These are phyloP conservation scores for Meganola albula DNA, from an alignment of 2,888 invertebrate species.

Conservation along the genomic window DNA sequence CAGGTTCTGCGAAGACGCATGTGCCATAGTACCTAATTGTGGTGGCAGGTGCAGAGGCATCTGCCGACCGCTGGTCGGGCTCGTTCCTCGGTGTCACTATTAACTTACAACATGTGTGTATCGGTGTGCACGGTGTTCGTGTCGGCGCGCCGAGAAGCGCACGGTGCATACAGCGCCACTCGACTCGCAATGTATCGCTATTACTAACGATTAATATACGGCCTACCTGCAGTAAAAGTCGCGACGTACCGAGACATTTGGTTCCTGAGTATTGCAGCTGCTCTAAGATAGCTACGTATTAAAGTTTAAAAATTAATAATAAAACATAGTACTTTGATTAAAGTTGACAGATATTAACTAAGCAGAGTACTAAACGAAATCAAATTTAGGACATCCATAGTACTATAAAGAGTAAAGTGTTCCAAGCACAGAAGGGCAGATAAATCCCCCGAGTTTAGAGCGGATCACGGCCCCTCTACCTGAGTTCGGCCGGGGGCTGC, in stretches of 20 bases:
- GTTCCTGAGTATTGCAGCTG: slow-evolving; percentile 55
- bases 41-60: slow-evolving; percentile 66
- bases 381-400: too few species aligned
- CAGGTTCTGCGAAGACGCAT: slow-evolving; percentile 49
- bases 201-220: slow-evolving; percentile 32
- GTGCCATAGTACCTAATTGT: slow-evolving; percentile 57
- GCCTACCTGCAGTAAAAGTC: slow-evolving; percentile 34
- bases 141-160: slow-evolving; percentile 32
- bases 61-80: slow-evolving; percentile 58
- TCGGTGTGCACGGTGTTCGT: slow-evolving; percentile 34
- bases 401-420: too few species aligned
- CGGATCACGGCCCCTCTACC: slow-evolving; percentile 56
- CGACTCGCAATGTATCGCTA: slow-evolving; percentile 45
- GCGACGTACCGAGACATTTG: slow-evolving; percentile 24
- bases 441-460: slow-evolving; percentile 43
- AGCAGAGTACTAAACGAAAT: too few species aligned
- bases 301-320: slow-evolving; percentile 36
- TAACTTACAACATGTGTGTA: slow-evolving; percentile 43
- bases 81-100: slow-evolving; percentile 47
- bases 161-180: slow-evolving; percentile 32
- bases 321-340: too few species aligned
- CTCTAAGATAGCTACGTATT: slow-evolving; percentile 43
- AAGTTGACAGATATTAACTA: too few species aligned
- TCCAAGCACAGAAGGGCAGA: slow-evolving; percentile 37
- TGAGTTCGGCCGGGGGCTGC: slow-evolving; percentile 56